Percentiles rank a stretch among this genome's conserved stretches.
Evolutionary conservation across 2,888 invertebrate genomes (phyloP).

Genomic region (Diaperis boleti): DNA sequence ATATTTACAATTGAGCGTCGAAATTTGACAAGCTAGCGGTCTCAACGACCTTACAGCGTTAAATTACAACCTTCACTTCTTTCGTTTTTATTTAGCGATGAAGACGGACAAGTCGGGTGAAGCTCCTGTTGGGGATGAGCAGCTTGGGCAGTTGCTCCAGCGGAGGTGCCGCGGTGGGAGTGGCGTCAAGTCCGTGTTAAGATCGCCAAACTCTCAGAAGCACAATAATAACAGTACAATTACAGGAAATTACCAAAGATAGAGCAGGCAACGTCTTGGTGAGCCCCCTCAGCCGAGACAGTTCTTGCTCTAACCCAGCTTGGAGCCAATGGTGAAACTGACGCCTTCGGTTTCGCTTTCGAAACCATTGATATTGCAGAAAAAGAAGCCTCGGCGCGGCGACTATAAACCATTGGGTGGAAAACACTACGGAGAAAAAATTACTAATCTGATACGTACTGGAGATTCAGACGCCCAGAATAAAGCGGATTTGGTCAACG

Average conservation of each 20-base stretch:
- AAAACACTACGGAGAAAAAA: slow-evolving; percentile 59
- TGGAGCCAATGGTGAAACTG: slow-evolving; percentile 57
- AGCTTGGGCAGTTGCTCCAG: slow-evolving; percentile 49
- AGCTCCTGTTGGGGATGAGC: slow-evolving; percentile 53
- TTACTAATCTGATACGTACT: slow-evolving; percentile 17
- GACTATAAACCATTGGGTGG: slow-evolving; percentile 23
- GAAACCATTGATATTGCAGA: slow-evolving; percentile 18
- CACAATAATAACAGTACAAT: not conserved
- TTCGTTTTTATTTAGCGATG: slow-evolving; percentile 63
- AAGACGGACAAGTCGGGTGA: slow-evolving; percentile 80
- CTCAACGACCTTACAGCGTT: too few species aligned
- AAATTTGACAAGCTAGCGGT: slow-evolving; percentile 9
- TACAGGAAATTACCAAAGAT: not conserved
- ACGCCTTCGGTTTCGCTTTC: not conserved
- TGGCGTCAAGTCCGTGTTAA: slow-evolving; percentile 59
- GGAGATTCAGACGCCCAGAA: not conserved
- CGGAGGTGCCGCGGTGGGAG: slow-evolving; percentile 57
- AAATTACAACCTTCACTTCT: slow-evolving; percentile 14
- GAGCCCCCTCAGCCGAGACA: slow-evolving; percentile 9
- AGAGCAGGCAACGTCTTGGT: not conserved
- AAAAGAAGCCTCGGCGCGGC: slow-evolving; percentile 11
- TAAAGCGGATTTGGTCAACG: slow-evolving; percentile 12
- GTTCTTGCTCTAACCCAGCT: slow-evolving; percentile 55
- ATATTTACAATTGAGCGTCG: slow-evolving; percentile 10
- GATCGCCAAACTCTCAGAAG: slow-evolving; percentile 54